phyloP scores from a whole-genome alignment of 2,888 invertebrate species.

The Urechis unicinctus region DNA sequence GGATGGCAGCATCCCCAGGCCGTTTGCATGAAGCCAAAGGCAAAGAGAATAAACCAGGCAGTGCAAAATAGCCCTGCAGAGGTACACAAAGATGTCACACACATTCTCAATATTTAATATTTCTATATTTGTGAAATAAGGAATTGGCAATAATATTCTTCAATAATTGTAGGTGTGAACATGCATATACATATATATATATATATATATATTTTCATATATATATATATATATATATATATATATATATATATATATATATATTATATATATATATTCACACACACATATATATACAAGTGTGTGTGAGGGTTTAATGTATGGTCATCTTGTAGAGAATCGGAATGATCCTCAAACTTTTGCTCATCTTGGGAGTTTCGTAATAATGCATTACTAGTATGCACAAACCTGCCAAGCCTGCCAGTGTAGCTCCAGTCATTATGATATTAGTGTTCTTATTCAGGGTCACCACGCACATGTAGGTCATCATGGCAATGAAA shows the following conservation, averaged over 20 bases:
- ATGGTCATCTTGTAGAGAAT: too few relatives aligned
- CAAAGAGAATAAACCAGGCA: background rate
- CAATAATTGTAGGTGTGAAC: background rate
- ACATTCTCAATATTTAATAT: too few relatives aligned
- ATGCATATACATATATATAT: background rate
- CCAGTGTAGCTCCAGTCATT: background rate
- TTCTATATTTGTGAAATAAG: background rate
- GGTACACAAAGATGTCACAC: background rate
- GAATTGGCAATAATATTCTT: background rate
- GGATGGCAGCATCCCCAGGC: background rate
- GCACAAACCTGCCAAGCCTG: conserved; percentile 4
- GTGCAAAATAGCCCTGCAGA: background rate
- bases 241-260: conserved; percentile 2
- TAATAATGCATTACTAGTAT: too few relatives aligned
- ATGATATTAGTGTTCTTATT: background rate
- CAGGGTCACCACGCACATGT: conserved; percentile 6
- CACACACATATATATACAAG: background rate
- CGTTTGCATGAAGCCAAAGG: background rate
- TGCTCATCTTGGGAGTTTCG: too few relatives aligned
- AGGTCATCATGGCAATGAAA: background rate
- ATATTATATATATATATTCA: background rate
- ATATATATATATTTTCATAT: too few relatives aligned
- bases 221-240: conserved; percentile 2
- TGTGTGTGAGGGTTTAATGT: too few relatives aligned
- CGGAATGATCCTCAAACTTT: too few relatives aligned